phyloP scores from a whole-genome alignment of 2,797 vertebrate genomes.

The Fratercula arctica region DNA sequence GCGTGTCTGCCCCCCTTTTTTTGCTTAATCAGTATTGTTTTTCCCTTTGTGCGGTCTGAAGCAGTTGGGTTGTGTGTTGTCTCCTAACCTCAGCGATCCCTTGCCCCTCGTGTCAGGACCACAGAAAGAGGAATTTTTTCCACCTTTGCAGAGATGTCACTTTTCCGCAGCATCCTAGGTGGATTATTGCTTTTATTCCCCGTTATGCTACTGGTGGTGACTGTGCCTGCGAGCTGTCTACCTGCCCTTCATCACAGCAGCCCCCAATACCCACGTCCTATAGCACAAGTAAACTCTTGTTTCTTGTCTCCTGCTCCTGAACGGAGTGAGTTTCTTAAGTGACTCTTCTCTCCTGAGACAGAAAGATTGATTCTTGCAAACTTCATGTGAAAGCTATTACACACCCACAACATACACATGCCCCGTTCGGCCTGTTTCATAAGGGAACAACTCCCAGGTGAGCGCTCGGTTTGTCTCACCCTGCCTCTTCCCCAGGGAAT shows the following conservation, averaged over 20 bases:
- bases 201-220: not conserved
- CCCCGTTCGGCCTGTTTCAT: not conserved
- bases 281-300: not conserved
- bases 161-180: not conserved
- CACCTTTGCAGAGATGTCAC: not conserved
- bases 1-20: not conserved
- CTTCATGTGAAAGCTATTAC: not conserved
- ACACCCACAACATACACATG: no score
- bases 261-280: rapidly evolving
- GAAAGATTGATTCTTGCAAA: not conserved
- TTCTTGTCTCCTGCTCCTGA: not conserved
- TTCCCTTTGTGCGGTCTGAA: not conserved
- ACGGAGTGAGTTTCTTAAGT: not conserved
- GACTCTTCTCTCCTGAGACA: not conserved
- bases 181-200: not conserved
- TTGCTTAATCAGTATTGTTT: not conserved
- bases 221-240: not conserved
- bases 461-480: not conserved
- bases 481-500: not conserved
- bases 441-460: not conserved
- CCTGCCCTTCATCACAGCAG: not conserved
- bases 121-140: not conserved
- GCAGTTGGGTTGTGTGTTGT: not conserved
- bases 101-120: not conserved
- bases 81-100: not conserved